These are phyloP conservation scores for Anoplopoma fimbria DNA, from an alignment of 2,113 vertebrate genomes.

Conservation along the genomic window DNA sequence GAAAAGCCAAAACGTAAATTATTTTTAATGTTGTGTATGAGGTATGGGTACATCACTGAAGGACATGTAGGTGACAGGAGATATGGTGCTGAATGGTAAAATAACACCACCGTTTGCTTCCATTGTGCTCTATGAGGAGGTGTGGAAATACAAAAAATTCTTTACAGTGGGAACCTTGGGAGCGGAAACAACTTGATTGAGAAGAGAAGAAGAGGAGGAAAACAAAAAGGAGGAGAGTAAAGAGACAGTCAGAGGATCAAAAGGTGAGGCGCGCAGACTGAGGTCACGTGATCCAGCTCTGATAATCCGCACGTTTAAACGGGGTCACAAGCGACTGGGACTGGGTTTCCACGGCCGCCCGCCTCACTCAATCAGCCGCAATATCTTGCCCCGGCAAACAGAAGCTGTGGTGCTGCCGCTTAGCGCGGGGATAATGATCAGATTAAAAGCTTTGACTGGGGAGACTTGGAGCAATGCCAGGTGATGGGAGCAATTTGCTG, in stretches of 20 bases:
- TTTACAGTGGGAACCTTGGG: constrained; percentile 37
- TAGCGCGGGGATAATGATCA: constrained; percentile 69
- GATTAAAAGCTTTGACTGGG: constrained; percentile 76
- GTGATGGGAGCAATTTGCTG: constrained; percentile 71
- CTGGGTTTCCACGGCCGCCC: constrained; percentile 29
- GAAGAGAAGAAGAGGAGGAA: not conserved
- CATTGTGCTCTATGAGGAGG: no score
- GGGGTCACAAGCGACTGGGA: constrained; percentile 15
- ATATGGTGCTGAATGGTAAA: constrained; percentile 18
- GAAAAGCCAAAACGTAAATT: constrained; percentile 31
- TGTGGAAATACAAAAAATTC: no score
- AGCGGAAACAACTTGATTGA: constrained; percentile 17
- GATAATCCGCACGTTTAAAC: constrained; percentile 60
- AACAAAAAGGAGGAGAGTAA: not conserved
- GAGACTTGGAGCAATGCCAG: constrained; percentile 73
- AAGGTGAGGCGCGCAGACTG: not conserved
- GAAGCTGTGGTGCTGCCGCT: constrained; percentile 60
- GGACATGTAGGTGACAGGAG: constrained; percentile 17
- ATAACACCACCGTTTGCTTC: not conserved
- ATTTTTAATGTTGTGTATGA: constrained; percentile 4
- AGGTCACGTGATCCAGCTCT: constrained; percentile 48
- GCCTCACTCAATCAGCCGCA: constrained; percentile 54
- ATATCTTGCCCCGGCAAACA: constrained; percentile 71
- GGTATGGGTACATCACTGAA: constrained; percentile 16
- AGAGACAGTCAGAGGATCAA: constrained; percentile 13